phyloP scores from a whole-genome alignment of 2,888 invertebrate species.

The Teleogryllus oceanicus region DNA sequence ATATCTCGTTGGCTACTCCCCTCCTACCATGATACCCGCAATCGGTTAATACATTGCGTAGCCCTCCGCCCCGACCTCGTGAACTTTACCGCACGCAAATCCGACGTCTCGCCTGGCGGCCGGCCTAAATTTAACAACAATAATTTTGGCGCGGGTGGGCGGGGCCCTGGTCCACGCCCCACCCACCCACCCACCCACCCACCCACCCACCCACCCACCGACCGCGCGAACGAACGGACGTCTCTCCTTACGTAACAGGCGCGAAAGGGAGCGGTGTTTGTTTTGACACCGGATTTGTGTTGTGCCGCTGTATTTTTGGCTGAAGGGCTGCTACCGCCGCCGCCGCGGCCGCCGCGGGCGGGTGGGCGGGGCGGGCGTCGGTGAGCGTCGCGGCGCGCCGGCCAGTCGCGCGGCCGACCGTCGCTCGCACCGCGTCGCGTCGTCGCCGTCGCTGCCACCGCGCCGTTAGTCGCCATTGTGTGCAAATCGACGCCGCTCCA shows the following conservation, averaged over 20 bases:
- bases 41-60: no score
- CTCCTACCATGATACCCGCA: no score
- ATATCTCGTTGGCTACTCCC: no score
- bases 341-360: not conserved
- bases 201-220: no score
- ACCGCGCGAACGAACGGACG: not conserved
- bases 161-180: no score
- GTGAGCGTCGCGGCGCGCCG: not conserved
- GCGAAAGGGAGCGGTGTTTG: not conserved
- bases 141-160: not conserved
- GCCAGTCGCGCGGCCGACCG: not conserved
- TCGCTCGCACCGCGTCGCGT: not conserved
- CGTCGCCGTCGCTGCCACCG: no score
- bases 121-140: not conserved
- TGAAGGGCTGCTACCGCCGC: not conserved
- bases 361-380: not conserved
- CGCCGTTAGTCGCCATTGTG: no score
- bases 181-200: no score
- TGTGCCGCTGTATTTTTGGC: not conserved
- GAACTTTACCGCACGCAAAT: no score
- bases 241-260: conserved; percentile 1
- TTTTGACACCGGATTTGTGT: conserved; percentile 12
- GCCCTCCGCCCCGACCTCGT: no score
- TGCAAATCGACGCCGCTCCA: no score
- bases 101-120: no score